phyloP scores from a whole-genome alignment of 2,113 vertebrate species.

The Todiramphus saurophagus region DNA sequence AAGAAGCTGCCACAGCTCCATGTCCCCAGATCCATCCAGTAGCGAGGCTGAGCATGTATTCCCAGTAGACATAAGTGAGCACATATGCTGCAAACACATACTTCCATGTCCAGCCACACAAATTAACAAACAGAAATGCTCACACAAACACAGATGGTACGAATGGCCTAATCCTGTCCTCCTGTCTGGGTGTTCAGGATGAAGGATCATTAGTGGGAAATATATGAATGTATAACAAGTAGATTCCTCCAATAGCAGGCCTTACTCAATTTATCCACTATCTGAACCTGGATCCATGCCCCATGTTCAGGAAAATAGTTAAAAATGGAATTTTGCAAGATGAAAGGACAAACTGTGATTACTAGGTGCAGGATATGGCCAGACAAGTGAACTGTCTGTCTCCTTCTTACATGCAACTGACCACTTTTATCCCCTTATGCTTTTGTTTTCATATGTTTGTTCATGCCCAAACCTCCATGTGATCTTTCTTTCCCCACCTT shows the following conservation, averaged over 20 bases:
- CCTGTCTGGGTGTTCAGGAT: background rate
- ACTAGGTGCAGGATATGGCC: fast-evolving
- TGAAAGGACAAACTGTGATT: background rate
- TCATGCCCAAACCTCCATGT: background rate
- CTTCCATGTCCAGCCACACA: background rate
- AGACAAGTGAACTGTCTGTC: background rate
- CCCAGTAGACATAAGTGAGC: background rate
- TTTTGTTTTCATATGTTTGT: background rate
- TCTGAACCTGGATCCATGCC: background rate
- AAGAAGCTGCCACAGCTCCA: background rate
- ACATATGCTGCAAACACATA: background rate
- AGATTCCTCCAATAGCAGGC: background rate
- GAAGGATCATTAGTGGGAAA: background rate
- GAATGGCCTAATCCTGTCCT: background rate
- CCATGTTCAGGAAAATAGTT: background rate
- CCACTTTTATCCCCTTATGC: background rate
- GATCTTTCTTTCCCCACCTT: background rate
- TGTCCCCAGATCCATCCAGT: fast-evolving
- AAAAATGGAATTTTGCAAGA: background rate
- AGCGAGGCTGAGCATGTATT: background rate
- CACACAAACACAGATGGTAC: background rate
- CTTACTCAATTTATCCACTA: background rate
- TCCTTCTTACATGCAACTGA: background rate
- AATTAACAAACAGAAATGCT: background rate
- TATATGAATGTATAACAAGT: background rate